Evolutionary conservation across 64 coral and sea anemone genomes (phyloP), one percentile per base, ranked within the genome.

Genomic region (Pocillopora verrucosa): DNA sequence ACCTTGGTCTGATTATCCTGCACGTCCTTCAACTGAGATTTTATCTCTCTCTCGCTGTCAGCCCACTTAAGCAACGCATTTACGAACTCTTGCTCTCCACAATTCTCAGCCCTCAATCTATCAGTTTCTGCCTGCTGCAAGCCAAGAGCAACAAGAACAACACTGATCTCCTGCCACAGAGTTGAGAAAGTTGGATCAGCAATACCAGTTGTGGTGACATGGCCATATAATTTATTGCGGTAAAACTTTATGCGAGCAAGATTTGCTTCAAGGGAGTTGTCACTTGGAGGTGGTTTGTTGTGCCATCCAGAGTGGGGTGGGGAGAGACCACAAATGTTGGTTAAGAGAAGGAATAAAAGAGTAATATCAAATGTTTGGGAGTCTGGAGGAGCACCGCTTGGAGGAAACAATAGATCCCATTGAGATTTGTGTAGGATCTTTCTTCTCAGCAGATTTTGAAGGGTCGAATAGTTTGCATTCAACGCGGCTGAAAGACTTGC

Each of bases 1-100:
- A 77, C 58, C 15, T 89, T 58, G n/a, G 76, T 64, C 56, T 75
- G 74, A 13, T 36, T 75, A 62, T 67, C 6, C 36, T 36, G 37
- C 13, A 76, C 56, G 76, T 89, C 82, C 26, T 83, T 34, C n/a
- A 90, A 58, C 30, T 90, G 60, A 34, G 72, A 73, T 67, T 90
- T 74, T 1, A 81, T 90, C 16, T 90, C 57, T 16, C 74, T 34
- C 30, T 85, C 73, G 11, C 60, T 51, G 7, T 74, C 86, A 16
- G 10, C 86, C 69, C 57, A 37, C 0, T 88, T 51, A 74, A 74
- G 76, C 70, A 64, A 19, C 9, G 59, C 58, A 17, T 59, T 38
- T 10, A 16, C 2, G 56, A 60, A 82, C 12, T 6, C 58, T 9
- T 83, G 61, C 56, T 80, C 65, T 73, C 82, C 88, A 3, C 80